phyloP scores from a whole-genome alignment of 2,113 vertebrate genomes.

The Burhinus bistriatus region DNA sequence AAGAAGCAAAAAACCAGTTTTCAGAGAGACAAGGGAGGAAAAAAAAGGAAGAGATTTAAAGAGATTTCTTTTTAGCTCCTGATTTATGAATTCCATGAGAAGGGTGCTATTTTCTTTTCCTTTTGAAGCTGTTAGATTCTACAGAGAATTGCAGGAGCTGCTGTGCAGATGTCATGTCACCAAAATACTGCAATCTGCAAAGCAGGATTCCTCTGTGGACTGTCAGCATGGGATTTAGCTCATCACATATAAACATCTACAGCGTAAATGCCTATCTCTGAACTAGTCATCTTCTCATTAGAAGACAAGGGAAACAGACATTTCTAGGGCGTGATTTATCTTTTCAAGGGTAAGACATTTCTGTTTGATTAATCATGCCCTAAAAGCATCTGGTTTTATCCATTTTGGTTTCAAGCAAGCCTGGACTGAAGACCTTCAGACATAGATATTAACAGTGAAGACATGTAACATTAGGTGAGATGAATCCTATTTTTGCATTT shows the following conservation, averaged over 20 bases:
- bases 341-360: neutral
- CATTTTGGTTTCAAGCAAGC: neutral
- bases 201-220: neutral
- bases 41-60: neutral
- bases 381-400: neutral
- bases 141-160: neutral
- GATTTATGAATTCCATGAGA: neutral
- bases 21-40: neutral
- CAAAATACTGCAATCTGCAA: neutral
- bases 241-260: neutral
- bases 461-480: neutral
- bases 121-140: neutral
- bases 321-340: neutral
- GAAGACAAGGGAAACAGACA: neutral
- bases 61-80: neutral
- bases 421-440: neutral
- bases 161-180: neutral
- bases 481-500: neutral
- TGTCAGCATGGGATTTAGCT: neutral
- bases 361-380: neutral
- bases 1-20: neutral
- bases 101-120: neutral
- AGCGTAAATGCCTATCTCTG: neutral
- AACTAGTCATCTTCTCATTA: neutral
- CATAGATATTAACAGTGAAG: neutral